Conservation (phyloP, 30 jellyfish, hydroid and myxozoan genomes). For the Calvadosia cruxmelitensis region DNA sequence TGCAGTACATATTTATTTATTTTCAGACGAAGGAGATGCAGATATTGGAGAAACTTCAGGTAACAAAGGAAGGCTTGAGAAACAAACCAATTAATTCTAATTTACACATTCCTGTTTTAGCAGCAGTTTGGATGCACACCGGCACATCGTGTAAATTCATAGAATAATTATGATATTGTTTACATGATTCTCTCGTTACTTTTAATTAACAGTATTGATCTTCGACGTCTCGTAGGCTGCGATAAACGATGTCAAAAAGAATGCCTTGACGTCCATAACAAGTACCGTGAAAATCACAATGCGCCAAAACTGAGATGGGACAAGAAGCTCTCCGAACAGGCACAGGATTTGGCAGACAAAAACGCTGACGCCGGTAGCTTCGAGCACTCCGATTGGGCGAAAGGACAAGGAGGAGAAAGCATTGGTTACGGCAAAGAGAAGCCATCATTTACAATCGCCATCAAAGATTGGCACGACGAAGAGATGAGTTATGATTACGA, state of each 20-base stretch:
- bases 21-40: constrained; percentile 6
- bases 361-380: constrained; percentile 29
- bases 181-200: too few species aligned
- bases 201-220: background rate
- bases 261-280: constrained; percentile 50
- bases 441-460: constrained; percentile 45
- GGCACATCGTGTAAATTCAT: too few species aligned
- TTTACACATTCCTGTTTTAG: too few species aligned
- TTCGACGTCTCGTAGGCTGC: constrained; percentile 22
- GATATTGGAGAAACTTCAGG: constrained; percentile 26
- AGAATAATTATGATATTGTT: too few species aligned
- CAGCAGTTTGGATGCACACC: too few species aligned
- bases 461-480: constrained; percentile 70
- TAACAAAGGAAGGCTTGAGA: constrained; percentile 20
- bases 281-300: constrained; percentile 52
- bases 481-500: constrained; percentile 42
- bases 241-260: constrained; percentile 51
- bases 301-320: constrained; percentile 65
- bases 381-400: constrained; percentile 67
- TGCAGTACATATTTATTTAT: too few species aligned
- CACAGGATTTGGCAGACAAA: constrained; percentile 47
- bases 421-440: constrained; percentile 54
- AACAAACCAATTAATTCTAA: too few species aligned
- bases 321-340: constrained; percentile 46
- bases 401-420: constrained; percentile 60